phyloP scores from a whole-genome alignment of 2,888 invertebrate genomes.

The Slavum lentiscoides region DNA sequence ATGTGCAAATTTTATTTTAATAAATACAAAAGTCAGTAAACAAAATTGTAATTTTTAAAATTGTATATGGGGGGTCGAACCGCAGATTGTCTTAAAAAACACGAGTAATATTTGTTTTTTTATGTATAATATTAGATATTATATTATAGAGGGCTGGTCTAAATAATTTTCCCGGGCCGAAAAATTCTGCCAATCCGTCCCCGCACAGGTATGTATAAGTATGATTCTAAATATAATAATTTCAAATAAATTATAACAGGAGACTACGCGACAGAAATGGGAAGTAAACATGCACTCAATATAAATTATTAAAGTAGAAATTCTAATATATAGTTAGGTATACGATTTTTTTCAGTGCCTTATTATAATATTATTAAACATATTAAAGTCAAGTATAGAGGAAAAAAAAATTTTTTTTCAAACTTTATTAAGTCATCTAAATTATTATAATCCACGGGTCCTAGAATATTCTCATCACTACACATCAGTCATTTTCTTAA shows the following conservation, averaged over 20 bases:
- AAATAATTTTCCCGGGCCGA: too few relatives aligned
- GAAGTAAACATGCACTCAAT: constrained; percentile 43
- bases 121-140: too few relatives aligned
- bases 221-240: constrained; percentile 5
- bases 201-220: constrained; percentile 3
- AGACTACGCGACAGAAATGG: constrained; percentile 37
- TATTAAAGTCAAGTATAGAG: constrained; percentile 12
- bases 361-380: constrained; percentile 2
- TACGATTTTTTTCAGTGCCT: constrained; percentile 4
- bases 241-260: constrained; percentile 37
- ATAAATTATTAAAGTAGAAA: constrained; percentile 37
- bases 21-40: too few relatives aligned
- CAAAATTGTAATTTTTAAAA: too few relatives aligned
- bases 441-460: not conserved
- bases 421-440: constrained; percentile 16
- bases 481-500: constrained; percentile 44
- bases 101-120: too few relatives aligned
- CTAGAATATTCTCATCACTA: constrained; percentile 36
- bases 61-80: too few relatives aligned
- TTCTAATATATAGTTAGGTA: constrained; percentile 8
- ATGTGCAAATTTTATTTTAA: too few relatives aligned
- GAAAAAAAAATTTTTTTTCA: not conserved
- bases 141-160: too few relatives aligned
- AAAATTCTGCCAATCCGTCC: too few relatives aligned
- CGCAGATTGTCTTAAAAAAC: too few relatives aligned